Conservation (phyloP, 2,797 vertebrate genomes). For the Enteromius afrohamiltoni region DNA sequence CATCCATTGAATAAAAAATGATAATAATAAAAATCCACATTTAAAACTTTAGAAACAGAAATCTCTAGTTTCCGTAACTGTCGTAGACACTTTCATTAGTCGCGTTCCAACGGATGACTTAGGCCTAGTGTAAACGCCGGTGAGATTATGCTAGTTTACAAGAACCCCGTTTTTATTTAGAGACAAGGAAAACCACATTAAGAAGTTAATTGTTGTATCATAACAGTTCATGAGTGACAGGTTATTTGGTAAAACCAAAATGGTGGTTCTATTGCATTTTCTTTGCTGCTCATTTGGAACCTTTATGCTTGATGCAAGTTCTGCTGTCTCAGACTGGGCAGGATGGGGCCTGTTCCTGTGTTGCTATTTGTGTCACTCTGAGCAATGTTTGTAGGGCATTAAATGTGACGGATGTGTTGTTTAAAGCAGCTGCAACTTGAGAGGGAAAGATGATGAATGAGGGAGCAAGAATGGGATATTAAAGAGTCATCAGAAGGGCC, state of each 20-base stretch:
- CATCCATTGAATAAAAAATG: background rate
- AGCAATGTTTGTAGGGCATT: slow-evolving; percentile 46
- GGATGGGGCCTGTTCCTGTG: slow-evolving; percentile 47
- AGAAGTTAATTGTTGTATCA: background rate
- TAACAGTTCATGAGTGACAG: background rate
- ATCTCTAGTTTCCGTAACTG: background rate
- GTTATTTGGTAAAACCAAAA: background rate
- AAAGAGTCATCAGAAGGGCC: background rate
- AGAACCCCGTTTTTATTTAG: background rate
- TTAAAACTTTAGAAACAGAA: background rate
- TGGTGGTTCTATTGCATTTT: background rate
- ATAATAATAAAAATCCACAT: background rate
- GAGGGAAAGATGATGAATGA: background rate
- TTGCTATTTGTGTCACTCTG: slow-evolving; percentile 68
- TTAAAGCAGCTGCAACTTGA: slow-evolving; percentile 60
- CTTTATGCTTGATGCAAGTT: background rate
- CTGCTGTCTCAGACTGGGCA: slow-evolving; percentile 31
- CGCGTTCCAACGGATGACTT: background rate
- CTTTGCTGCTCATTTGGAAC: background rate
- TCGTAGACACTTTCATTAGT: background rate
- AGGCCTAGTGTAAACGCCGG: background rate
- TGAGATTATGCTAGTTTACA: background rate
- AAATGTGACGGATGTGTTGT: slow-evolving; percentile 55
- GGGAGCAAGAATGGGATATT: background rate
- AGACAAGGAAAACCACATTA: background rate